Conservation (phyloP, 1,140 invertebrate species). For the Pseudomyrmex pallidus region DNA sequence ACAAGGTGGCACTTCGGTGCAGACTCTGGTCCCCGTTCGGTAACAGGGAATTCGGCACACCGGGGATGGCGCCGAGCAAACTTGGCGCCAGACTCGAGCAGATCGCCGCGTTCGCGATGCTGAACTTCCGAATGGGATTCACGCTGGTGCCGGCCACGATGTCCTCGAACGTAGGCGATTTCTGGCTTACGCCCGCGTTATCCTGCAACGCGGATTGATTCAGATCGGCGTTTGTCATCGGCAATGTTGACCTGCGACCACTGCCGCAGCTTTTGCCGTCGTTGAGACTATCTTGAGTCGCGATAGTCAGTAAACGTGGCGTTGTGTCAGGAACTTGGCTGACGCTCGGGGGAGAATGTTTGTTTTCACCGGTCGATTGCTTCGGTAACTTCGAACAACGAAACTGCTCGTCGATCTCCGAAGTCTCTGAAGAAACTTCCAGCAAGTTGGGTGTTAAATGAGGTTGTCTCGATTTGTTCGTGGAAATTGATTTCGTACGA, state of each 20-base stretch:
- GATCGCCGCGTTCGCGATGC: conserved; percentile 79
- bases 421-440: neutral
- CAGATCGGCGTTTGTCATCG: conserved; percentile 35
- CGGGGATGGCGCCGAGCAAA: conserved; percentile 75
- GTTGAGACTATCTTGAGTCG: neutral
- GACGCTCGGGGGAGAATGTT: neutral
- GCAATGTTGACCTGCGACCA: conserved; percentile 62
- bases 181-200: neutral
- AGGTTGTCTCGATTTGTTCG: neutral
- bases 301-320: neutral
- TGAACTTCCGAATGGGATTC: conserved; percentile 69
- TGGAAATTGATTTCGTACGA: neutral
- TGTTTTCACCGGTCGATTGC: neutral
- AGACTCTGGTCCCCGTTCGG: conserved; percentile 19
- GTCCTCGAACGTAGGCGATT: conserved; percentile 9
- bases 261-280: neutral
- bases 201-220: neutral
- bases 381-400: neutral
- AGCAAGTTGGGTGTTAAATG: neutral
- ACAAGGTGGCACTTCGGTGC: conserved; percentile 64
- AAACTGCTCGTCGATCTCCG: neutral
- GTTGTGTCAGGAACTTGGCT: neutral
- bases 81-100: conserved; percentile 81
- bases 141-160: conserved; percentile 57
- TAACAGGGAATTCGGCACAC: conserved; percentile 71